Evolutionary conservation across 2,797 vertebrate genomes (phyloP), one percentile per base, ranked within the genome.

Genomic region (Momotus momota): DNA sequence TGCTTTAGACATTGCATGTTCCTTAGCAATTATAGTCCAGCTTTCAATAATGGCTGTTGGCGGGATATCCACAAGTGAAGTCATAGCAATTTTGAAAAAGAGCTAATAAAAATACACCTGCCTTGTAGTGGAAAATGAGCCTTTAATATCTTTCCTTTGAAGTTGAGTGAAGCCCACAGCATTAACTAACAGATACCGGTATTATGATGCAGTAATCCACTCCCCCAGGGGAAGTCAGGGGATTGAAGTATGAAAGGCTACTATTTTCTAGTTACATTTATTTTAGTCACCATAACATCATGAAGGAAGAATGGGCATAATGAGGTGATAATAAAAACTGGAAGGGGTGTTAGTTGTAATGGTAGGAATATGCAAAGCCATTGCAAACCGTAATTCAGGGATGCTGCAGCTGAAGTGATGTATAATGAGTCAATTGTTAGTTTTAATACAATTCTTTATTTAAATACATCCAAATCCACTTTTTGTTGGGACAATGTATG

Each of bases 51-150:
- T 97, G 97, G 96, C 69, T 97, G 96, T 97, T 98, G 96, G 97
- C 96, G 86, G 96, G 96, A 96, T 98, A 98, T 98, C 97, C 94
- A 95, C 92, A 90, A 97, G 93, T 98, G 98, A 98, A 98, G 98
- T 98, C 98, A 98, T 98, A 98, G 98, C 98, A 98, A 97, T 98
- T 98, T 98, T 98, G 97, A 97, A 97, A 97, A 97, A 97, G 97
- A 95, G 88, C 97, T 98, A 98, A 98, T 98, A 98, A 99, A 99
- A 99, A 98, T 98, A 98, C 98, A 99, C 98, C 98, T 99, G 98
- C 98, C 97, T 98, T 93, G 96, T 98, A 97, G 97, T 98, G 97
- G 96, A 97, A 97, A 98, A 97, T 29, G 97, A 98, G 96, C 97
- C 97, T 98, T 98, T 98, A 98, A 98, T 97, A 97, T 98, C 95